Evolutionary conservation across 2,797 vertebrate species (phyloP), one percentile per base, ranked within the genome.

Genomic region (Sebastes vulpes): DNA sequence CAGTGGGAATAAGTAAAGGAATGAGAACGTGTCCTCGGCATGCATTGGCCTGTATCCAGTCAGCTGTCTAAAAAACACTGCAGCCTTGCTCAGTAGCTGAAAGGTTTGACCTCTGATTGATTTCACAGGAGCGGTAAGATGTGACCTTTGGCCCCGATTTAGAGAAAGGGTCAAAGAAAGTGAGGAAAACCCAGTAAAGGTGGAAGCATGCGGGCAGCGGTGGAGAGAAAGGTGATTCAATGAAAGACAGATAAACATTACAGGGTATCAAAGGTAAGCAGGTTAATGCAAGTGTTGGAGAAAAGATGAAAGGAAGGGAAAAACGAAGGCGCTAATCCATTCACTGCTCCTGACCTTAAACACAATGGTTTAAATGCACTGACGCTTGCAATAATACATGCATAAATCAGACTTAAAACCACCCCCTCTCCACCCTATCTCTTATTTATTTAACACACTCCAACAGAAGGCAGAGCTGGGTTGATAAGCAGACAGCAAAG

Each of bases 71-170:
- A 72, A 85, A 85, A 65, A 75, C 63, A 65, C 64, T 46, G 42
- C 42, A 65, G 18, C 11, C 32, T 77, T 1, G 5, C 57, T 54
- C 35, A 21, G 57, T 20, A 26, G 66, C 16, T 72, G 60, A 84
- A 77, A 77, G 46, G 57, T 84, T 78, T 88, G 72, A 80, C 71
- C 72, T 68, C 20, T 42, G 70, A 90, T 70, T 61, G 84, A 85
- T 90, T 75, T 84, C 66, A 69, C 66, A 70, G 68, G 74, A 68
- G 31, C 54, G 77, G 9, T 46, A 61, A 72, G 64, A 83, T 35
- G 60, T 67, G 74, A 93, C 77, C 81, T 84, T 78, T 87, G 86
- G 61, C 72, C 79, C 75, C 16, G 56, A 63, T 77, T 25, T 42
- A 53, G 46, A 64, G 32, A 71, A 77, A 52, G 54, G 38, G 61